Conservation (phyloP, 2,888 invertebrate species). For the Troides aeacus region DNA sequence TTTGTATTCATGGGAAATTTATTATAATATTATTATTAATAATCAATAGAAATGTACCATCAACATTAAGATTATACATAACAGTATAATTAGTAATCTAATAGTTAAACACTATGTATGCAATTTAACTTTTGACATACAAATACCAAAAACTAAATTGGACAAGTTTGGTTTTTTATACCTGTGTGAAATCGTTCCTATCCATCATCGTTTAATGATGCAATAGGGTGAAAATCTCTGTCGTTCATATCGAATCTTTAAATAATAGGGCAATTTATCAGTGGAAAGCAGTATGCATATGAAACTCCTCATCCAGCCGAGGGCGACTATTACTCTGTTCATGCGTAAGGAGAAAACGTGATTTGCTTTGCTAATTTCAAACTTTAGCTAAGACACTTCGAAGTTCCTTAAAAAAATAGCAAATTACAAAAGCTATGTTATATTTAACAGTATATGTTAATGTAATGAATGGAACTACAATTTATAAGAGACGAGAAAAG, state of each 20-base stretch:
- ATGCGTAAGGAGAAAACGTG: constrained; percentile 6
- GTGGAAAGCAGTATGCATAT: constrained; percentile 67
- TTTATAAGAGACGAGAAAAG: too few relatives aligned
- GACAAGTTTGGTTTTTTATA: not conserved
- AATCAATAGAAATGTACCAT: too few relatives aligned
- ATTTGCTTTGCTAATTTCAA: not conserved
- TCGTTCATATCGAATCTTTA: constrained; percentile 65
- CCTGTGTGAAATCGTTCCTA: constrained; percentile 15
- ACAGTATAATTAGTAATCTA: too few relatives aligned
- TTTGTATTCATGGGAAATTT: too few relatives aligned
- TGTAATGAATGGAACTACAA: too few relatives aligned
- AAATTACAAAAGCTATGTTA: not conserved
- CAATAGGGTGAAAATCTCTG: constrained; percentile 58
- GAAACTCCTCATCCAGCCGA: constrained; percentile 57
- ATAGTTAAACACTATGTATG: too few relatives aligned
- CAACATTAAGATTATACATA: too few relatives aligned
- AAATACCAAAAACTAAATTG: too few relatives aligned
- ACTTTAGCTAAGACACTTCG: not conserved
- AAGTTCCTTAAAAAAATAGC: not conserved
- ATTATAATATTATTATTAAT: too few relatives aligned
- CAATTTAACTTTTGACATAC: too few relatives aligned
- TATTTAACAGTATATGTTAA: too few relatives aligned
- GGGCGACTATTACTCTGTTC: constrained; percentile 55
- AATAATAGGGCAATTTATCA: constrained; percentile 73
- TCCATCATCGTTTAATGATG: constrained; percentile 23